Conservation (phyloP, 92 coral and sea anemone species). For the Phenganax stokvisi region DNA sequence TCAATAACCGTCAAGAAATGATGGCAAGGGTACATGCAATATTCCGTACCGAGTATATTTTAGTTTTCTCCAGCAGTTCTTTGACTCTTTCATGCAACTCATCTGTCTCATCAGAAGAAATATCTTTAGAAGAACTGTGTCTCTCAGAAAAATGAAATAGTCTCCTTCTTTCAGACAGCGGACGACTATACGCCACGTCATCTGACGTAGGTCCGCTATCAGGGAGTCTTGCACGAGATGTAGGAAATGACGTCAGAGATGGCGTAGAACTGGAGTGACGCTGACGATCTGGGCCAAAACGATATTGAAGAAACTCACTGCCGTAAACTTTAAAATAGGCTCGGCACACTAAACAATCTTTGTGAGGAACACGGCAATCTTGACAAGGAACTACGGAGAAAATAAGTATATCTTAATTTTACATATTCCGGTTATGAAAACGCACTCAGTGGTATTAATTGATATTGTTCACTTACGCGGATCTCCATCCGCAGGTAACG, state of each 20-base stretch:
- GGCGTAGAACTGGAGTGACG: slow-evolving; percentile 70
- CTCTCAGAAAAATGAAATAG: slow-evolving; percentile 49
- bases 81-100: slow-evolving; percentile 75
- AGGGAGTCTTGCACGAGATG: slow-evolving; percentile 58
- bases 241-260: slow-evolving; percentile 55
- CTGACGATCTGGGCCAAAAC: slow-evolving; percentile 65
- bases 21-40: not conserved
- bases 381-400: slow-evolving; percentile 70
- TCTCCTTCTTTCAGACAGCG: slow-evolving; percentile 61
- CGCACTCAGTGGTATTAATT: too few species aligned
- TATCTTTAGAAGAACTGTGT: slow-evolving; percentile 48
- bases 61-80: slow-evolving; percentile 44
- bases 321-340: slow-evolving; percentile 94
- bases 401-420: not conserved
- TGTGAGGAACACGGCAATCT: slow-evolving; percentile 84
- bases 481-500: slow-evolving; percentile 77
- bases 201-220: slow-evolving; percentile 70
- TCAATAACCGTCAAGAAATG: not conserved
- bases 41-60: slow-evolving; percentile 31
- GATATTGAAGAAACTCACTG: slow-evolving; percentile 72
- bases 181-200: slow-evolving; percentile 88
- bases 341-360: slow-evolving; percentile 90
- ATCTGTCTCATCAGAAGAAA: slow-evolving; percentile 62
- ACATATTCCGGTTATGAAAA: not conserved
- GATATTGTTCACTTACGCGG: slow-evolving; percentile 62